Percentiles rank a stretch among this genome's conserved stretches.
Evolutionary conservation across 2,113 vertebrate species (phyloP).

Genomic region (Hippocampus guttulatus): DNA sequence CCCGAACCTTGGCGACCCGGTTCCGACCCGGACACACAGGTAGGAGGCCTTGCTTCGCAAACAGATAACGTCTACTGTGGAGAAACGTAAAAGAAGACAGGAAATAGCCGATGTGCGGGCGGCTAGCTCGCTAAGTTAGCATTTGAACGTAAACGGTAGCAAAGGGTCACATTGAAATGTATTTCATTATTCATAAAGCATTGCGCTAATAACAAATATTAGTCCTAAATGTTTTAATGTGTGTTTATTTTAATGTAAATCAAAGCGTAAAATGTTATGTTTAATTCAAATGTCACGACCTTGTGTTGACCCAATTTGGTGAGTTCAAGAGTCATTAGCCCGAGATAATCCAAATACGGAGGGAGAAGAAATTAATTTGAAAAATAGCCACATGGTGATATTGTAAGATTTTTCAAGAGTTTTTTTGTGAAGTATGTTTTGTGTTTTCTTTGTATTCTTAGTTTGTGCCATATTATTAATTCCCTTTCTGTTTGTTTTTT

Average conservation of each 20-base stretch:
- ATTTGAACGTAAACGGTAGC: constrained; percentile 9
- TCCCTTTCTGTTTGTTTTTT: too few species aligned
- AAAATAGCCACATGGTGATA: background rate
- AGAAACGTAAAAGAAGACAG: background rate
- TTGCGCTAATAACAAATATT: background rate
- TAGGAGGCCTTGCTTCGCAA: constrained; percentile 20
- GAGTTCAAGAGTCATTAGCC: constrained; percentile 26
- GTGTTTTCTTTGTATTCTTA: background rate
- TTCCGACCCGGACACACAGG: constrained; percentile 52
- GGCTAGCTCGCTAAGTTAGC: constrained; percentile 33
- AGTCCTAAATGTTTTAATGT: background rate
- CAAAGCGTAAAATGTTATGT: constrained; percentile 2
- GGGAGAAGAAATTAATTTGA: background rate
- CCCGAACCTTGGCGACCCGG: constrained; percentile 55
- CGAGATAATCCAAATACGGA: constrained; percentile 11
- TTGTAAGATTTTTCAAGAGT: background rate
- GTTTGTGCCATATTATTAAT: background rate
- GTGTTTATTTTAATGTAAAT: background rate
- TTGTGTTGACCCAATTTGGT: constrained; percentile 64
- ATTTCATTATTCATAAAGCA: background rate
- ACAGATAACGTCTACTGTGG: background rate
- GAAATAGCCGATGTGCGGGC: background rate
- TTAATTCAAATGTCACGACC: constrained; percentile 41
- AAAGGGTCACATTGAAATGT: constrained; percentile 51
- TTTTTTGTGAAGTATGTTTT: background rate